Percentiles rank a stretch among this genome's conserved stretches.
phyloP scores from a whole-genome alignment of 2,797 vertebrate genomes.

The Catamblyrhynchus diadema region DNA sequence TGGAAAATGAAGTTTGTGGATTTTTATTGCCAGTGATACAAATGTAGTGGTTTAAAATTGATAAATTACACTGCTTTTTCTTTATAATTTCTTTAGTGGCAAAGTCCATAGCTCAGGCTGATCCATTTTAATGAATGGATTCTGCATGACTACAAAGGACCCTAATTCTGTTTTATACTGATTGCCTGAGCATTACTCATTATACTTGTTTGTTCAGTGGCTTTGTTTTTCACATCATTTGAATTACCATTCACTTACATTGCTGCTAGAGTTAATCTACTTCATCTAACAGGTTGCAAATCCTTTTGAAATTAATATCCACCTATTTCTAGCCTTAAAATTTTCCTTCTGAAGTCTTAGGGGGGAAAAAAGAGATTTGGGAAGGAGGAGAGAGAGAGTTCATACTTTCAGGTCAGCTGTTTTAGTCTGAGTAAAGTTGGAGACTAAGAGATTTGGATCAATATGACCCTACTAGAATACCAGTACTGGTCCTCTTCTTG shows the following conservation, averaged over 20 bases:
- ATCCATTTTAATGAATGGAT: slow-evolving; percentile 48
- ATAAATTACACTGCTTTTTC: slow-evolving; percentile 13
- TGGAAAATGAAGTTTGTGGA: neutral
- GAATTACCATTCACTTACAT: slow-evolving; percentile 55
- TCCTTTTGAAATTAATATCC: slow-evolving; percentile 32
- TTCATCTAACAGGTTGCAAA: slow-evolving; percentile 4
- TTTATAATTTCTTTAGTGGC: slow-evolving; percentile 35
- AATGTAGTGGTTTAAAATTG: neutral
- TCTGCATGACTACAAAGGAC: slow-evolving; percentile 8
- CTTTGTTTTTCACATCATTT: slow-evolving; percentile 54
- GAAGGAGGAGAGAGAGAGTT: neutral
- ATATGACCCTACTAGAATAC: neutral
- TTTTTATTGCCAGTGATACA: neutral
- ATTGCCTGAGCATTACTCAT: slow-evolving; percentile 34
- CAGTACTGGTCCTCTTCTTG: neutral
- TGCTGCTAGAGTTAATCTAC: slow-evolving; percentile 36
- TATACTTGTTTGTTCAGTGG: slow-evolving; percentile 41
- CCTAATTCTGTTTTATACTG: neutral
- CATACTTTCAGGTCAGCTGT: neutral
- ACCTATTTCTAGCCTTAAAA: neutral
- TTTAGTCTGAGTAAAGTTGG: neutral
- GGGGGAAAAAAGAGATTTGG: rapidly evolving
- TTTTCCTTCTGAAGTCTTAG: neutral
- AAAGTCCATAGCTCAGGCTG: slow-evolving; percentile 8
- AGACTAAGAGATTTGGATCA: neutral